phyloP scores from a whole-genome alignment of 2,113 vertebrate species.

The Onychostruthus taczanowskii region DNA sequence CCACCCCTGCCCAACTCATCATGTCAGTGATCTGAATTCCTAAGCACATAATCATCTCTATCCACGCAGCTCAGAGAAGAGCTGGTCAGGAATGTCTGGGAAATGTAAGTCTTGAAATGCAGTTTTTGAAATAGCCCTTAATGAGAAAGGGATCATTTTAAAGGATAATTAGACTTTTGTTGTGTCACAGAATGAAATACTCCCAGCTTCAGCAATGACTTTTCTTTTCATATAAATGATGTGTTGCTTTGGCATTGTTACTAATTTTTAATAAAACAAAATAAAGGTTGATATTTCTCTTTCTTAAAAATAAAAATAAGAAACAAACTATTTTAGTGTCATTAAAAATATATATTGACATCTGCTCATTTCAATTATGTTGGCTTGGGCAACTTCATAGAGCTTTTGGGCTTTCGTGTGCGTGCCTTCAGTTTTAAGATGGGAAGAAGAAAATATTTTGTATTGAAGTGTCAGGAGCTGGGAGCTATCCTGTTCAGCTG shows the following conservation, averaged over 20 bases:
- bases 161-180: not conserved
- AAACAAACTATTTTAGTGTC: not conserved
- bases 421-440: not conserved
- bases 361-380: not conserved
- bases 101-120: not conserved
- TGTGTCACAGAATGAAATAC: not conserved
- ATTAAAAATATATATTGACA: not conserved
- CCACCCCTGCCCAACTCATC: not conserved
- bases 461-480: not conserved
- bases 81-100: slow-evolving; percentile 1
- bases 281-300: not conserved
- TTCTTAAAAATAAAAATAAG: not conserved
- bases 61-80: not conserved
- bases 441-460: not conserved
- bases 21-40: not conserved
- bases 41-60: not conserved
- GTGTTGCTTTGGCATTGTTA: not conserved
- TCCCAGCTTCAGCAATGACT: not conserved
- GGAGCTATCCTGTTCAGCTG: not conserved
- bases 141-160: not conserved
- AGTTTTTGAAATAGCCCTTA: not conserved
- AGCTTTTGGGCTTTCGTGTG: not conserved
- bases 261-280: not conserved
- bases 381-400: not conserved
- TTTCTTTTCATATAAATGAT: not conserved